Percentiles rank a stretch among this genome's conserved stretches.
phyloP scores from a whole-genome alignment of 2,888 invertebrate species.

The Macrophya annulata region DNA sequence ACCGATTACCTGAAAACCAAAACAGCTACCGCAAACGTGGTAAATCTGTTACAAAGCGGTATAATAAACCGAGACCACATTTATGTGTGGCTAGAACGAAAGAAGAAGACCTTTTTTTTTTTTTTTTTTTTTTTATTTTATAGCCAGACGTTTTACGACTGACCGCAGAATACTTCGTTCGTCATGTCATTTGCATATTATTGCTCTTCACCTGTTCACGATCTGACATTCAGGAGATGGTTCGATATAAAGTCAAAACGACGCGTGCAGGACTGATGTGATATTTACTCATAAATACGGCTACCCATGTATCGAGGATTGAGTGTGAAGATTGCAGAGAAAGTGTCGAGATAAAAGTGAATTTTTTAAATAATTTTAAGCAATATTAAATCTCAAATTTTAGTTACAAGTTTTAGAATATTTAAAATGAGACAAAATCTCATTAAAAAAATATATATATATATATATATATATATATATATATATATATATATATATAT shows the following conservation, averaged over 20 bases:
- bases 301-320: not conserved
- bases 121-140: not conserved
- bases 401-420: not conserved
- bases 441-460: not conserved
- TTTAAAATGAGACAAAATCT: not conserved
- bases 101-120: not conserved
- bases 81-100: not conserved
- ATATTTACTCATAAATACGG: not conserved
- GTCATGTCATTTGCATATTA: slow-evolving; percentile 50
- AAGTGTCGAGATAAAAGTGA: not conserved
- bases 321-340: not conserved
- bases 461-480: no score
- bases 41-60: slow-evolving; percentile 47
- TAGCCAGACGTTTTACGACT: slow-evolving; percentile 31
- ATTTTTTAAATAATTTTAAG: not conserved
- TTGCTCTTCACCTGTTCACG: slow-evolving; percentile 40
- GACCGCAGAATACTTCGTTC: slow-evolving; percentile 43
- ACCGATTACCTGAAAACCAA: not conserved
- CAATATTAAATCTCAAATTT: not conserved
- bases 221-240: not conserved
- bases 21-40: slow-evolving; percentile 38
- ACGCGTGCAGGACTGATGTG: not conserved
- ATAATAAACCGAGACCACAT: slow-evolving; percentile 44
- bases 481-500: no score
- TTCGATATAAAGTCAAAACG: not conserved